Conservation (phyloP, 2,888 invertebrate genomes). For the Seladonia tumulorum region DNA sequence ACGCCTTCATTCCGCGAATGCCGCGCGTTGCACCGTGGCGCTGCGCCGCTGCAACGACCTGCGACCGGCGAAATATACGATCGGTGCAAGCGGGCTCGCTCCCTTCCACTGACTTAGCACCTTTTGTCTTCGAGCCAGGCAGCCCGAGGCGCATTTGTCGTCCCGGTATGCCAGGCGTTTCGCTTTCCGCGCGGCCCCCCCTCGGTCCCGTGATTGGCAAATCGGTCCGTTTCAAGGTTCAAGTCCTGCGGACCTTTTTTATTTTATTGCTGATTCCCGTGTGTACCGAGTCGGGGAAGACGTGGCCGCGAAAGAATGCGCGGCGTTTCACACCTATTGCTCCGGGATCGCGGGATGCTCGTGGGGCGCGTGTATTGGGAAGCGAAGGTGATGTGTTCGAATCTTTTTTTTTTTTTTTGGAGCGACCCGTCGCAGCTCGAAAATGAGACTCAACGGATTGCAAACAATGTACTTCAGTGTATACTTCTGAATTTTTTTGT, state of each 20-base stretch:
- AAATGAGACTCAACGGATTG: too few relatives aligned
- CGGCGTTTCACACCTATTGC: neutral
- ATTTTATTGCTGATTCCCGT: neutral
- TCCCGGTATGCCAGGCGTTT: slow-evolving; percentile 70
- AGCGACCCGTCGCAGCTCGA: rapidly evolving
- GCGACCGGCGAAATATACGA: slow-evolving; percentile 65
- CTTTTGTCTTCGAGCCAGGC: slow-evolving; percentile 63
- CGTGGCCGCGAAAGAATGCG: neutral
- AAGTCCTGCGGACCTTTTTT: neutral
- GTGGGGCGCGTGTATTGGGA: neutral
- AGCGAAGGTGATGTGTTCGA: neutral
- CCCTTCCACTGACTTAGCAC: slow-evolving; percentile 67
- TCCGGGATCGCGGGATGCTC: neutral
- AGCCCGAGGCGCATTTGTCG: slow-evolving; percentile 64
- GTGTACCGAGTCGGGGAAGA: neutral
- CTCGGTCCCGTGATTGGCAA: slow-evolving; percentile 67
- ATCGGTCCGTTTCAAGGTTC: slow-evolving; percentile 53
- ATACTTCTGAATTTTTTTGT: neutral
- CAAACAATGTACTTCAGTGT: rapidly evolving
- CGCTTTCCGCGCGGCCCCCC: slow-evolving; percentile 50
- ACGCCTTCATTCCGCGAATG: slow-evolving; percentile 75
- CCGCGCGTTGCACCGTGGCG: slow-evolving; percentile 52
- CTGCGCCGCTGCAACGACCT: slow-evolving; percentile 45
- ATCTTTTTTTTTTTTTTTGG: neutral
- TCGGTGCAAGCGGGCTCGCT: slow-evolving; percentile 38